A percentile compares a stretch with the other conserved stretches of the same genome.
Evolutionary conservation across 2,113 vertebrate species (phyloP).

Genomic region (Caloenas nicobarica): DNA sequence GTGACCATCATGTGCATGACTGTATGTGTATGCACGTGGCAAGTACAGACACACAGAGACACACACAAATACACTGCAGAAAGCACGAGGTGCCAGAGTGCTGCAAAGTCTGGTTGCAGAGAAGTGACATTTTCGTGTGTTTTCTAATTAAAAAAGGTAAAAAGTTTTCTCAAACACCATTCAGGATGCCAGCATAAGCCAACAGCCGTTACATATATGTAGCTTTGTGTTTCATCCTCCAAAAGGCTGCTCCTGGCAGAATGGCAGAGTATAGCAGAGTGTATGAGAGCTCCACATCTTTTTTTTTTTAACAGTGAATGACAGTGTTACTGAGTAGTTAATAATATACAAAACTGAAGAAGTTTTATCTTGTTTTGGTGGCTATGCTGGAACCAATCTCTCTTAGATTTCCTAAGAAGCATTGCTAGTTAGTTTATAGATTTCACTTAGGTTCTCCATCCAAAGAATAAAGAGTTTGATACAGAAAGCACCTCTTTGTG

Average conservation of each 20-base stretch:
- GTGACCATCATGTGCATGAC: rapidly evolving
- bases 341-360: not conserved
- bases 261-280: not conserved
- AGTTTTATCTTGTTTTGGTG: not conserved
- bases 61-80: not conserved
- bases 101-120: not conserved
- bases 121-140: not conserved
- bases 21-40: rapidly evolving
- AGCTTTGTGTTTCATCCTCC: not conserved
- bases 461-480: not conserved
- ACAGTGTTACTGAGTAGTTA: not conserved
- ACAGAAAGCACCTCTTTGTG: not conserved
- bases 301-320: not conserved
- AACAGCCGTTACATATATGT: not conserved
- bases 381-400: not conserved
- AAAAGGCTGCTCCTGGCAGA: not conserved
- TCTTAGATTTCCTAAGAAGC: not conserved
- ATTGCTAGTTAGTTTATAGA: not conserved
- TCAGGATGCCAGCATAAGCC: not conserved
- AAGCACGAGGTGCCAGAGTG: not conserved
- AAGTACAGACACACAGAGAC: not conserved
- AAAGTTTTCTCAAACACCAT: not conserved
- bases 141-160: not conserved
- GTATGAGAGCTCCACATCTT: not conserved
- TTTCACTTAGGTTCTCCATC: not conserved